These are phyloP conservation scores for Enchytraeus crypticus DNA, from an alignment of 2,888 invertebrate genomes.

Conservation along the genomic window DNA sequence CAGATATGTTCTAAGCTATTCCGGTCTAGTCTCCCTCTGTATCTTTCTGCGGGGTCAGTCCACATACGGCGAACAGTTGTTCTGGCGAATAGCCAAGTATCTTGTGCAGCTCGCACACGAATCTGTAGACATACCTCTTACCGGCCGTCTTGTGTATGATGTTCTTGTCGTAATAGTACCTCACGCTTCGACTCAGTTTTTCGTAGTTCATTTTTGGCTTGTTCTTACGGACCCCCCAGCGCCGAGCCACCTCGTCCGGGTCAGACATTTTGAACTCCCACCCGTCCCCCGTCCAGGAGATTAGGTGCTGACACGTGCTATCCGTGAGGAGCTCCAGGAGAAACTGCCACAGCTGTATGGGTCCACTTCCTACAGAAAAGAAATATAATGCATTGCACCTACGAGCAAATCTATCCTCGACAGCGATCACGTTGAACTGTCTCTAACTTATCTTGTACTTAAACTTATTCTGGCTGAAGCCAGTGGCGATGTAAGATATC, in stretches of 20 bases:
- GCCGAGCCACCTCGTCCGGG: constrained; percentile 72
- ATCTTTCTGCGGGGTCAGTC: constrained; percentile 45
- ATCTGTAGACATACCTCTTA: constrained; percentile 95
- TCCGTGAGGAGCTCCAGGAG: constrained; percentile 86
- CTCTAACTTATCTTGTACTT: background rate
- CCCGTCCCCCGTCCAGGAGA: constrained; percentile 95
- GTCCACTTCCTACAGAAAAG: constrained; percentile 56
- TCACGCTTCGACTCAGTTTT: constrained; percentile 85
- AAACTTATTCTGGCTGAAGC: too few relatives aligned
- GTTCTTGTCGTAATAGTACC: constrained; percentile 97
- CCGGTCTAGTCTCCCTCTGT: constrained; percentile 41
- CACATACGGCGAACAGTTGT: constrained; percentile 69
- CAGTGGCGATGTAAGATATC: too few relatives aligned
- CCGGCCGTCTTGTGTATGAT: constrained; percentile 98
- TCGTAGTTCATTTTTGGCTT: constrained; percentile 85
- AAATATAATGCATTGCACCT: background rate
- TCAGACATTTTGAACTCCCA: constrained; percentile 98
- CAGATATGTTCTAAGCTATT: too few relatives aligned
- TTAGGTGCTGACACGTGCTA: constrained; percentile 89
- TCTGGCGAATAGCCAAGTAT: constrained; percentile 90
- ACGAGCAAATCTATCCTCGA: background rate
- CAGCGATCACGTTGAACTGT: background rate
- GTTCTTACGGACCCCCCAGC: constrained; percentile 48
- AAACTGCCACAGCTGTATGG: constrained; percentile 97
- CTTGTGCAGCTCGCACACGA: constrained; percentile 92